phyloP scores from a whole-genome alignment of 2,113 vertebrate genomes.

The Excalfactoria chinensis region DNA sequence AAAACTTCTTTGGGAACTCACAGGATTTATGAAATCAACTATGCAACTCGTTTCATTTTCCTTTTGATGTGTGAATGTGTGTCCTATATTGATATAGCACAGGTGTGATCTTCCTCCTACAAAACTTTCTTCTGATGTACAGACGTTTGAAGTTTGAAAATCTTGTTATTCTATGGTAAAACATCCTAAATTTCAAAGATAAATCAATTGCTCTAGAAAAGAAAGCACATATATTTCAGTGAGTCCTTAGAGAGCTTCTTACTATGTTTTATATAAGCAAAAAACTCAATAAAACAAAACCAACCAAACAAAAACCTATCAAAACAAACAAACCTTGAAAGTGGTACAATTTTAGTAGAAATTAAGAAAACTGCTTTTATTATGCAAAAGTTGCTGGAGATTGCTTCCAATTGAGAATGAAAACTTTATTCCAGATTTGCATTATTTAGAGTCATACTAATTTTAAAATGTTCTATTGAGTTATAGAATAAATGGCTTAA shows the following conservation, averaged over 20 bases:
- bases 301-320: not conserved
- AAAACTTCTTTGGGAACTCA: not conserved
- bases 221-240: not conserved
- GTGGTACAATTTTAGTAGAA: not conserved
- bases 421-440: not conserved
- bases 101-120: not conserved
- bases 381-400: not conserved
- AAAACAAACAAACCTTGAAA: not conserved
- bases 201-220: conserved; percentile 38
- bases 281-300: not conserved
- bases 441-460: not conserved
- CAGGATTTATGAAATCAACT: not conserved
- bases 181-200: conserved; percentile 25
- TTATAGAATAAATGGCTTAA: not conserved
- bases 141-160: conserved; percentile 14
- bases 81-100: not conserved
- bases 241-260: not conserved
- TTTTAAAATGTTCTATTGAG: not conserved
- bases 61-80: not conserved
- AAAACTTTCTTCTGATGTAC: conserved; percentile 9
- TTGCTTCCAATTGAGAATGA: not conserved
- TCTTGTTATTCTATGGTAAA: not conserved
- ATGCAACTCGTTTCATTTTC: not conserved
- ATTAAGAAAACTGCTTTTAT: not conserved
- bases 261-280: not conserved